Evolutionary conservation across 2,888 invertebrate species (phyloP).

Genomic region (Rhogogaster chlorosoma): DNA sequence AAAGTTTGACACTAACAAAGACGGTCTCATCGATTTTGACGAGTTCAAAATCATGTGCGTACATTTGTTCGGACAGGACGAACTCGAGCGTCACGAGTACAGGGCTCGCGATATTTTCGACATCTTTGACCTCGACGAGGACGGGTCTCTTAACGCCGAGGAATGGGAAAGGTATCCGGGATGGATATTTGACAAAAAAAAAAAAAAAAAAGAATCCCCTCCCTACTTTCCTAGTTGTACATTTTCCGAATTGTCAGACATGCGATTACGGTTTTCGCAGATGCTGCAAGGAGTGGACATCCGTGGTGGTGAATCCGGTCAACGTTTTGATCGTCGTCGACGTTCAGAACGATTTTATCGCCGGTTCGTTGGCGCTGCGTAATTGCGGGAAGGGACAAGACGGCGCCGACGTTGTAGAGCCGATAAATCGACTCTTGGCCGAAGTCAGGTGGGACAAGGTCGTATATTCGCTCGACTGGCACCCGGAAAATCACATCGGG

Average conservation of each 20-base stretch:
- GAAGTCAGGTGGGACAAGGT: constrained; percentile 89
- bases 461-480: constrained; percentile 97
- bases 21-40: constrained; percentile 61
- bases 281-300: constrained; percentile 93
- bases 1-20: constrained; percentile 62
- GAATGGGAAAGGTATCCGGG: constrained; percentile 82
- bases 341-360: constrained; percentile 99
- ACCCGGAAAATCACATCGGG: constrained; percentile 96
- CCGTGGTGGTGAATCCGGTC: constrained; percentile 85
- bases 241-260: not conserved
- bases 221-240: not conserved
- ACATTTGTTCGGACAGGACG: constrained; percentile 62
- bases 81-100: constrained; percentile 78
- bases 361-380: constrained; percentile 94
- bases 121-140: constrained; percentile 88
- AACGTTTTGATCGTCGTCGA: constrained; percentile 95
- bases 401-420: constrained; percentile 91
- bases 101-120: constrained; percentile 87
- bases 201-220: no score
- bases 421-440: constrained; percentile 91
- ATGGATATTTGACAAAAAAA: no score
- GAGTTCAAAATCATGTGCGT: constrained; percentile 67
- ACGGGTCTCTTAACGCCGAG: constrained; percentile 86
- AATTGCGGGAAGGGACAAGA: constrained; percentile 93
- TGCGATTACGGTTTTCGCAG: constrained; percentile 75